Conservation (phyloP, 2,888 invertebrate species). For the Schizaphis graminum region DNA sequence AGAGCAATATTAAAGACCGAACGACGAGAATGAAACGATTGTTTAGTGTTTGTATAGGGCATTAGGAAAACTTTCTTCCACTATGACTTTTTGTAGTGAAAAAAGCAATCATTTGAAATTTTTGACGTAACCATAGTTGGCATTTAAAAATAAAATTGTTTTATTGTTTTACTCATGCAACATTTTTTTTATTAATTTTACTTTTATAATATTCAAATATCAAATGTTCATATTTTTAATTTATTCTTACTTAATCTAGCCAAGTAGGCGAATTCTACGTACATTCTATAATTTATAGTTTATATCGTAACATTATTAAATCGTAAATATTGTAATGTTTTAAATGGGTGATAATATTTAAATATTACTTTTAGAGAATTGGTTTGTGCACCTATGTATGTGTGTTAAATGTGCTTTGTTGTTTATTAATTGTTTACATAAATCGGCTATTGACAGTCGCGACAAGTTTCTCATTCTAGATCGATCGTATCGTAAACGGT, state of each 20-base stretch:
- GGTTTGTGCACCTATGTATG: not conserved
- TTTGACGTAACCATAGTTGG: too few species aligned
- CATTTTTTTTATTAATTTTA: not conserved
- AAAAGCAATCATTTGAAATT: not conserved
- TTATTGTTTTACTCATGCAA: not conserved
- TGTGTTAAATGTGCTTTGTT: not conserved
- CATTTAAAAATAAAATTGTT: not conserved
- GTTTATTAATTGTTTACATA: not conserved
- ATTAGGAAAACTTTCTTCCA: not conserved
- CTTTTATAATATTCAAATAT: not conserved
- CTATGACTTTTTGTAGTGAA: not conserved
- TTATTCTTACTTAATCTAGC: not conserved
- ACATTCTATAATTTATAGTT: too few species aligned
- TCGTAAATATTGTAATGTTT: not conserved
- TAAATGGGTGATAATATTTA: not conserved
- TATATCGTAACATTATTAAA: not conserved
- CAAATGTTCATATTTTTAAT: not conserved
- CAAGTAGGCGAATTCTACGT: not conserved
- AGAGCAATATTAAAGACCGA: not conserved
- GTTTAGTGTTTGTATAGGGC: not conserved
- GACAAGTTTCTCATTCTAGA: not conserved
- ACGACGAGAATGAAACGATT: not conserved
- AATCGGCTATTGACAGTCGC: not conserved
- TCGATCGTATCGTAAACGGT: not conserved
- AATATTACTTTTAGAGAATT: not conserved